These are phyloP conservation scores for Sinohyriopsis cumingii DNA, from an alignment of 2,888 invertebrate genomes.

Conservation along the genomic window DNA sequence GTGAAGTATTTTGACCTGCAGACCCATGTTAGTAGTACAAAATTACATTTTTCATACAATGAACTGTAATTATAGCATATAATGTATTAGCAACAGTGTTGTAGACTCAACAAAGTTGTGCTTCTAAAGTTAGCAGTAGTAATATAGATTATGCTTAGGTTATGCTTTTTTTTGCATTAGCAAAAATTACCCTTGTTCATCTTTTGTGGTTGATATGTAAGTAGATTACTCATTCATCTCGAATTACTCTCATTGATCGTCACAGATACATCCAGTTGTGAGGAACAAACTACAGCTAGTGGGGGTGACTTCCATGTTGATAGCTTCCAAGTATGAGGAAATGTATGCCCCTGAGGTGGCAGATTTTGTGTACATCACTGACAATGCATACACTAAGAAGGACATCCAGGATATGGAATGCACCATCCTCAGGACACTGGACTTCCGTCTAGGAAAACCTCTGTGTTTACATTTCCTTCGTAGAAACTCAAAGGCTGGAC, in stretches of 20 bases:
- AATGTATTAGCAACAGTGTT: too few relatives aligned
- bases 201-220: too few relatives aligned
- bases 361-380: slow-evolving; percentile 94
- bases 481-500: slow-evolving; percentile 76
- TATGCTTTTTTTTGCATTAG: too few relatives aligned
- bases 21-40: too few relatives aligned
- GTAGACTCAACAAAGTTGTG: too few relatives aligned
- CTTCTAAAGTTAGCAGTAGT: too few relatives aligned
- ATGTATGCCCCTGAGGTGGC: slow-evolving; percentile 88
- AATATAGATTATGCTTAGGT: too few relatives aligned
- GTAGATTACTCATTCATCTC: too few relatives aligned
- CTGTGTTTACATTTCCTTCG: slow-evolving; percentile 91
- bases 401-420: slow-evolving; percentile 90
- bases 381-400: slow-evolving; percentile 85
- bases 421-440: slow-evolving; percentile 82
- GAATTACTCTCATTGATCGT: slow-evolving; percentile 1
- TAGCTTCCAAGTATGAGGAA: slow-evolving; percentile 97
- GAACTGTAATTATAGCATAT: too few relatives aligned
- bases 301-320: slow-evolving; percentile 89
- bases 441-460: slow-evolving; percentile 89
- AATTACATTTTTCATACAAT: too few relatives aligned
- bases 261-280: slow-evolving; percentile 74
- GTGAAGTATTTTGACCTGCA: too few relatives aligned
- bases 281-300: slow-evolving; percentile 87
- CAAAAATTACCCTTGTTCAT: too few relatives aligned